Evolutionary conservation across 2,113 vertebrate genomes (phyloP), one percentile per base, ranked within the genome.

Genomic region (Callocephalon fimbriatum): DNA sequence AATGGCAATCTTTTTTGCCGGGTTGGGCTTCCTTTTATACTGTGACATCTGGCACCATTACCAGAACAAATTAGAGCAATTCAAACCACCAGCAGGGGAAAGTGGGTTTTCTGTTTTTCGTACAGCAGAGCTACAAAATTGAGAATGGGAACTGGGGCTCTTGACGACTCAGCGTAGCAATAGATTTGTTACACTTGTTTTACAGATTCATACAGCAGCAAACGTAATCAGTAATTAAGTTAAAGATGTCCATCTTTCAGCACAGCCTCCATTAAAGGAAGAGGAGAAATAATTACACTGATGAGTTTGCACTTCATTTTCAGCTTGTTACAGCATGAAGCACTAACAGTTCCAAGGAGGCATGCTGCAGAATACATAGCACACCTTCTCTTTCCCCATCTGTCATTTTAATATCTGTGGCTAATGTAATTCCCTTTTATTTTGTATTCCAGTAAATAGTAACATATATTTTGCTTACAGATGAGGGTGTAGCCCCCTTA

Each of bases 11-110:
- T 95, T 91, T 93, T 97, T 94, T 88, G 72, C 13, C 0, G 10
- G 79, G 65, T 77, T 0, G 42, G 70, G 76, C 80, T 96, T 98
- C 92, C 82, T 98, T 97, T 98, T 95, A 50, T 91, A 51, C 79
- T 82, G 81, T 96, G 98, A 98, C 97, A 98, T 98, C 98, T 98
- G 98, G 97, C 22, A 14, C 79, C 95, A 96, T 98, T 97, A 97
- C 79, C 38, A 97, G 96, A 96, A 97, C 97, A 98, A 98, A 98
- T 97, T 79, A 97, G 88, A 98, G 94, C 91, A 96, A 97, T 98
- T 97, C 95, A 96, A 96, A 90, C 80, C 79, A 84, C 88, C 71
- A 81, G 85, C 74, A 62, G 90, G 88, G 56, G 74, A 96, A 95
- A 86, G 48, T 83, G 90, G 42, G 62, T 67, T 97, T 96, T 96